Evolutionary conservation across 2,113 vertebrate species (phyloP), one percentile per base, ranked within the genome.

Genomic region (Dipodomys spectabilis): DNA sequence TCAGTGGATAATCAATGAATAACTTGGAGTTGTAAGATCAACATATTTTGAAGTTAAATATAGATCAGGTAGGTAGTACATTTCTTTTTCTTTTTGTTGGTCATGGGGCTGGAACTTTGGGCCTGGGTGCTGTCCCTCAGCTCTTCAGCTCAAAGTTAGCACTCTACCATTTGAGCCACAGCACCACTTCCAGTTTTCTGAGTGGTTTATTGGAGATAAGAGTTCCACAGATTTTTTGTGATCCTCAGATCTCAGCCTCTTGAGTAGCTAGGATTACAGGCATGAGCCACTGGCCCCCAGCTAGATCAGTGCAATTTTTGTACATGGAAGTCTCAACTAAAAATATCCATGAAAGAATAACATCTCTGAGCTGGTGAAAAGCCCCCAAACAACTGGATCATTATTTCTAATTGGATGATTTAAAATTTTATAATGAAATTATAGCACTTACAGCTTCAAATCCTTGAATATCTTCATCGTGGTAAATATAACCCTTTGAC

Each of bases 31-130:
- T 80, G 32, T 22, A 65, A 87, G 23, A 20, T 88, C 39, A 92
- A 82, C 20, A 19, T 64, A 75, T 85, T 88, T 87, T 87, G n/a
- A 83, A 84, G 77, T 86, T 89, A 88, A 92, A 92, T 86, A 22
- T 65, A 69, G 13, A 91, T 91, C 49, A 49, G 49, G 49, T 49
- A 49, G 49, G 12, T 49, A 35, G 6, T 19, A 2, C 1, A 65
- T 72, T 84, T 27, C 82, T 87, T 86, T 39, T 39, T 39, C 39
- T 39, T 39, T 39, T 39, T 39, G 39, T 39, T 39, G 39, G 39
- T 39, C 39, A 39, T 39, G 39, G 5, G 39, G 39, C 39, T 39
- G 39, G 39, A 39, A 39, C 39, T 39, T 39, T 39, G 39, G 39
- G 39, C 39, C 6, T 39, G 39, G 39, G 39, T 39, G 39, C 39